These are phyloP conservation scores for Lemur catta DNA, from an alignment of 2,797 vertebrate genomes.

Conservation along the genomic window DNA sequence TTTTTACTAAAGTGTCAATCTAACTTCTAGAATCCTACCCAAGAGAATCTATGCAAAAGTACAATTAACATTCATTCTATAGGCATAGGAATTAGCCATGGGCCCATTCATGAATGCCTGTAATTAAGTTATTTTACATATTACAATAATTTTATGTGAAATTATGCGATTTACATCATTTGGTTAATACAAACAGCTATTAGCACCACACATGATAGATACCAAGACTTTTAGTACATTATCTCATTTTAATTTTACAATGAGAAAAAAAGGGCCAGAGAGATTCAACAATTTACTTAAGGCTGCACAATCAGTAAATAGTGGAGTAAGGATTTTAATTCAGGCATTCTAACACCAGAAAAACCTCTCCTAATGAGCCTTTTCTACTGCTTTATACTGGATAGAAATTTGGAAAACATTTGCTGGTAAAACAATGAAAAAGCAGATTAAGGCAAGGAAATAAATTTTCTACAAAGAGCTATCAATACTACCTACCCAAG, in stretches of 20 bases:
- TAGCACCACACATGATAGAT: background rate
- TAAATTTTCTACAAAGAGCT: background rate
- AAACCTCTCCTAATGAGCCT: background rate
- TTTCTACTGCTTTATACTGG: background rate
- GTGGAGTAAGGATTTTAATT: background rate
- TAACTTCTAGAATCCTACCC: slow-evolving; percentile 60
- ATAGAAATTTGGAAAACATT: background rate
- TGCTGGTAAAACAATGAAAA: background rate
- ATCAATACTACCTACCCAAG: background rate
- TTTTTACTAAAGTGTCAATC: slow-evolving; percentile 58
- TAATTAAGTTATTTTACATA: slow-evolving; percentile 53
- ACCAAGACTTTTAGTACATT: background rate
- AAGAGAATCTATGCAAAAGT: slow-evolving; percentile 66
- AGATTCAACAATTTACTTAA: background rate
- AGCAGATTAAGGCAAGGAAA: background rate
- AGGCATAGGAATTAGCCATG: slow-evolving; percentile 50
- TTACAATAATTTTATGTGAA: slow-evolving; percentile 47
- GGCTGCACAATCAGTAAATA: background rate
- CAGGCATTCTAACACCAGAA: background rate
- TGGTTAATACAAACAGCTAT: slow-evolving; percentile 24
- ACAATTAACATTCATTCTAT: slow-evolving; percentile 58
- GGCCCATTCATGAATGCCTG: slow-evolving; percentile 10
- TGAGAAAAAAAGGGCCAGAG: background rate
- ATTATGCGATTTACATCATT: slow-evolving; percentile 37
- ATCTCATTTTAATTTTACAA: slow-evolving; percentile 7